phyloP scores from a whole-genome alignment of 92 coral and sea anemone species.

The Zoanthus solanderi region DNA sequence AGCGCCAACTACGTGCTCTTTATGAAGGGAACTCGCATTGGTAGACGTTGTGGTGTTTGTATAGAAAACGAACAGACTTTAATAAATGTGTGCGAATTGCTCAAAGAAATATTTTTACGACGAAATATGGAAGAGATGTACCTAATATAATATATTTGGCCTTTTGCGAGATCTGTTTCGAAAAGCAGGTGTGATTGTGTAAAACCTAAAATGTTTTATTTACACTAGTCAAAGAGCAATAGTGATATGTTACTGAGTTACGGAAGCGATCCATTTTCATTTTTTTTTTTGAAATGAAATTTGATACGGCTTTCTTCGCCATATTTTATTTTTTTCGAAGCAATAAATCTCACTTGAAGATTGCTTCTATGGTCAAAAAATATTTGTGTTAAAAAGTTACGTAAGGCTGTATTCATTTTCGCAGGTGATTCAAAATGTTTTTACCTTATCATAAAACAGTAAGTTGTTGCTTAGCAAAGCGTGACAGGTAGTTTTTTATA shows the following conservation, averaged over 20 bases:
- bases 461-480: no score
- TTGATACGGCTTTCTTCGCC: constrained; percentile 4
- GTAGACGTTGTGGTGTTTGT: constrained; percentile 83
- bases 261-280: neutral
- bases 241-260: constrained; percentile 15
- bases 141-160: constrained; percentile 60
- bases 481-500: no score
- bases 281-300: neutral
- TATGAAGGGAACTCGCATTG: constrained; percentile 69
- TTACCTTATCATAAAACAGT: no score
- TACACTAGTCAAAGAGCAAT: constrained; percentile 27
- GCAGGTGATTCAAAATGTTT: no score
- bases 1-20: constrained; percentile 72
- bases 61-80: constrained; percentile 78
- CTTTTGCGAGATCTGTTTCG: neutral
- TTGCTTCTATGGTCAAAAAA: no score
- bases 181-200: constrained; percentile 25
- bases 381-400: no score
- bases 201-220: constrained; percentile 9
- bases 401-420: no score
- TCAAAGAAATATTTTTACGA: constrained; percentile 84
- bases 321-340: neutral
- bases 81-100: constrained; percentile 78
- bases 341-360: no score
- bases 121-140: constrained; percentile 96